phyloP scores from a whole-genome alignment of 2,888 invertebrate species.

The Stenoptilia bipunctidactyla region DNA sequence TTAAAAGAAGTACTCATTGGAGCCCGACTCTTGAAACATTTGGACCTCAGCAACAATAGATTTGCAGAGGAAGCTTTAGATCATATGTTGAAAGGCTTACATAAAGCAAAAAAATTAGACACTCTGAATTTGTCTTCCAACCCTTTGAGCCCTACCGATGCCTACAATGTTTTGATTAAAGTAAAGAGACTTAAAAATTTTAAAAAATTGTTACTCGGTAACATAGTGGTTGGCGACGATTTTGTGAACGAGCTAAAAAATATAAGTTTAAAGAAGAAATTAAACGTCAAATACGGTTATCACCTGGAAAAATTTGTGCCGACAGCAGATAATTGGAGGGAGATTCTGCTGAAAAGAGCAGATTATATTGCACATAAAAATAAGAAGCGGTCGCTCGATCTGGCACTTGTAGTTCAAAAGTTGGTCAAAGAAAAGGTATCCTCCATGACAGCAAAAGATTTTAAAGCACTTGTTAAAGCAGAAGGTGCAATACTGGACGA shows the following conservation, averaged over 20 bases:
- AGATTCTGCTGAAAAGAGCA: constrained; percentile 27
- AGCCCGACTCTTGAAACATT: constrained; percentile 15
- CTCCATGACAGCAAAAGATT: constrained; percentile 19
- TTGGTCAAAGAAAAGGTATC: constrained; percentile 20
- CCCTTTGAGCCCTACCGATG: constrained; percentile 26
- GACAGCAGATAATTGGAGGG: constrained; percentile 19
- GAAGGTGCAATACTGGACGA: constrained; percentile 22
- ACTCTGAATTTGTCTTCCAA: constrained; percentile 34
- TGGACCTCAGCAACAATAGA: constrained; percentile 25
- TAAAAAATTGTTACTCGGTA: constrained; percentile 25
- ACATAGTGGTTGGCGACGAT: constrained; percentile 23
- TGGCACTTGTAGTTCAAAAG: constrained; percentile 23
- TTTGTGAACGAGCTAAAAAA: constrained; percentile 22
- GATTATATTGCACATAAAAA: constrained; percentile 23
- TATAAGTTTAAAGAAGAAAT: constrained; percentile 11
- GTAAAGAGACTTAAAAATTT: constrained; percentile 21
- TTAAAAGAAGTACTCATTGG: constrained; percentile 15
- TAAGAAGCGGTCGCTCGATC: constrained; percentile 26
- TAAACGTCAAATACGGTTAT: too few species aligned
- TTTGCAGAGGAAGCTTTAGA: constrained; percentile 18
- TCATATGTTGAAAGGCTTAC: constrained; percentile 19
- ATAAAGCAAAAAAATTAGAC: constrained; percentile 18
- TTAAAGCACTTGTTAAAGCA: constrained; percentile 17
- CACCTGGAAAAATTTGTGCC: not conserved
- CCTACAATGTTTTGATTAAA: constrained; percentile 20